These are phyloP conservation scores for Peromyscus nudipes DNA, from an alignment of 2,797 vertebrate species.

Conservation along the genomic window DNA sequence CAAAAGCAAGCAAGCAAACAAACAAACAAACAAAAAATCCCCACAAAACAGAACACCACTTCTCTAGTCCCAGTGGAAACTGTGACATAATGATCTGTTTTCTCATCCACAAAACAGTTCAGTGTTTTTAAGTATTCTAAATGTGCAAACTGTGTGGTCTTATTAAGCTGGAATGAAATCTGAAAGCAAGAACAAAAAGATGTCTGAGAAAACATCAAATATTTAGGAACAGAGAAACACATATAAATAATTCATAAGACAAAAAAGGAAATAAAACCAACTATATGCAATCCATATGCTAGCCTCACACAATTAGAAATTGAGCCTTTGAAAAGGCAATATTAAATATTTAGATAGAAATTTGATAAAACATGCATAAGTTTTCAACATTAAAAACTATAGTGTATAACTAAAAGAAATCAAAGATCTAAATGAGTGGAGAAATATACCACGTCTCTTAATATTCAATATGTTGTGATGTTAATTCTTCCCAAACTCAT, in stretches of 20 bases:
- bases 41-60: neutral
- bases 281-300: neutral
- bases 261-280: neutral
- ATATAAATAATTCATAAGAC: conserved; percentile 35
- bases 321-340: neutral
- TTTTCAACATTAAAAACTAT: neutral
- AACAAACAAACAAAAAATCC: neutral
- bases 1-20: neutral
- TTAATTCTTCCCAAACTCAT: neutral
- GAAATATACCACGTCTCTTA: neutral
- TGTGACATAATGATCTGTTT: neutral
- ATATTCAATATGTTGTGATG: neutral
- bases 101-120: neutral
- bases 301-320: conserved; percentile 12
- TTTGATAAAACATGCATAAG: neutral
- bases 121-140: neutral
- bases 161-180: neutral
- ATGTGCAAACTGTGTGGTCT: neutral
- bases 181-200: conserved; percentile 15
- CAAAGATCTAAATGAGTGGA: neutral
- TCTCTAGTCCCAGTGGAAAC: neutral
- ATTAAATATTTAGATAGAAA: conserved; percentile 8
- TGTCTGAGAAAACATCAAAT: neutral
- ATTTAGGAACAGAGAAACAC: conserved; percentile 12
- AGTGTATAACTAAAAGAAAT: neutral